These are phyloP conservation scores for Neotoma lepida DNA, from an alignment of 2,113 vertebrate genomes.

Conservation along the genomic window DNA sequence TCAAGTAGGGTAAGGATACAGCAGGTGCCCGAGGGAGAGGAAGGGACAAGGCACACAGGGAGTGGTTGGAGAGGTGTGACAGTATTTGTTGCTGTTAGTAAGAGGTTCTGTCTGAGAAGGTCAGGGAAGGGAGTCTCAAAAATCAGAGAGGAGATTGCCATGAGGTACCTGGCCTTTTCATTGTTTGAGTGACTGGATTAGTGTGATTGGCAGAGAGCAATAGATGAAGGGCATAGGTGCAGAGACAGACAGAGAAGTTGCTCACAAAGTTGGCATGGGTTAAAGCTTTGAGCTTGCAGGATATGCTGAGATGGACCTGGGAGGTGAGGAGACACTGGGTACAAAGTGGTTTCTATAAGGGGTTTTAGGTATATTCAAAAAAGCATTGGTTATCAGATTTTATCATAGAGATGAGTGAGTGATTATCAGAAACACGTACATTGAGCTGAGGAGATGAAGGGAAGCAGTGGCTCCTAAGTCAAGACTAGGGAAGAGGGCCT, in stretches of 20 bases:
- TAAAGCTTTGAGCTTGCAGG: neutral
- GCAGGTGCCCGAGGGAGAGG: no score
- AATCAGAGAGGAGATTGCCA: neutral
- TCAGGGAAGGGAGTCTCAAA: no score
- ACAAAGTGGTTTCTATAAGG: neutral
- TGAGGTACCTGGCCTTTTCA: neutral
- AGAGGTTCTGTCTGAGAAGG: neutral
- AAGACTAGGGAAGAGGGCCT: neutral
- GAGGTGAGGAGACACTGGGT: neutral
- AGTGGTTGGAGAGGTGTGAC: no score
- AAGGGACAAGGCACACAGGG: neutral
- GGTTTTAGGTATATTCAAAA: neutral
- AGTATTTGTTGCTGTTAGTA: neutral
- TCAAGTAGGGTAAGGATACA: neutral
- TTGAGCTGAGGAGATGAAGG: neutral
- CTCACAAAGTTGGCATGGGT: neutral
- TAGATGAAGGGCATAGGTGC: neutral
- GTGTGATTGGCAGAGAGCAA: neutral
- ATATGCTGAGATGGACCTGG: neutral
- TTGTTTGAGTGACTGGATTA: neutral
- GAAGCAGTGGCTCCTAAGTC: neutral
- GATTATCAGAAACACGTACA: no score
- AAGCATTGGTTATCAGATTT: neutral
- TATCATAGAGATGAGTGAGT: neutral
- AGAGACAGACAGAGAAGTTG: neutral